These are phyloP conservation scores for Eucriotettix oculatus DNA, from an alignment of 2,888 invertebrate species.

Conservation along the genomic window DNA sequence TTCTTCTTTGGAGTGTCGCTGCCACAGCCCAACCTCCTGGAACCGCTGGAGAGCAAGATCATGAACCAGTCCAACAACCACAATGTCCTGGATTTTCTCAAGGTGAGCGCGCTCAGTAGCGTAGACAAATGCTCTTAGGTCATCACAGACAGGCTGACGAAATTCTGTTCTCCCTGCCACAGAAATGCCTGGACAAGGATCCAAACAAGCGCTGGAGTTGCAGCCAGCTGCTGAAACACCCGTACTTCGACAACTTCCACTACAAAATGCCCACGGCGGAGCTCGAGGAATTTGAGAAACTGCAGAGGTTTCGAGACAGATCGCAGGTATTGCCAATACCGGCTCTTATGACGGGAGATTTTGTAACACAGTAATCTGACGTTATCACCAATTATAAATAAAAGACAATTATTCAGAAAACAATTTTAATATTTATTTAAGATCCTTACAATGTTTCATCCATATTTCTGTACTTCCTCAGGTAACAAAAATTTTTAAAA, in stretches of 20 bases:
- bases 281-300: slow-evolving; percentile 41
- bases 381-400: neutral
- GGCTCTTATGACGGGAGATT: neutral
- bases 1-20: slow-evolving; percentile 85
- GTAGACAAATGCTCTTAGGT: neutral
- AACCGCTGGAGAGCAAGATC: slow-evolving; percentile 73
- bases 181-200: slow-evolving; percentile 89
- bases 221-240: slow-evolving; percentile 74
- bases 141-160: neutral
- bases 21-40: slow-evolving; percentile 75
- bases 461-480: too few species aligned
- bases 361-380: slow-evolving; percentile 6
- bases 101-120: slow-evolving; percentile 33
- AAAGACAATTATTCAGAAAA: neutral
- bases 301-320: slow-evolving; percentile 38
- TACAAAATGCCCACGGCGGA: slow-evolving; percentile 63
- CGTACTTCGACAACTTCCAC: slow-evolving; percentile 79
- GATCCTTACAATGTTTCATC: too few species aligned
- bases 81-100: slow-evolving; percentile 66
- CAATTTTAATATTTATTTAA: too few species aligned
- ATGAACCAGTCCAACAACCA: slow-evolving; percentile 40
- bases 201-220: slow-evolving; percentile 84
- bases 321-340: slow-evolving; percentile 28
- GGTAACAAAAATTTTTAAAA: too few species aligned
- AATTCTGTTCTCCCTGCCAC: neutral